phyloP scores from a whole-genome alignment of 1,140 invertebrate species.

The Condylostylus longicornis region DNA sequence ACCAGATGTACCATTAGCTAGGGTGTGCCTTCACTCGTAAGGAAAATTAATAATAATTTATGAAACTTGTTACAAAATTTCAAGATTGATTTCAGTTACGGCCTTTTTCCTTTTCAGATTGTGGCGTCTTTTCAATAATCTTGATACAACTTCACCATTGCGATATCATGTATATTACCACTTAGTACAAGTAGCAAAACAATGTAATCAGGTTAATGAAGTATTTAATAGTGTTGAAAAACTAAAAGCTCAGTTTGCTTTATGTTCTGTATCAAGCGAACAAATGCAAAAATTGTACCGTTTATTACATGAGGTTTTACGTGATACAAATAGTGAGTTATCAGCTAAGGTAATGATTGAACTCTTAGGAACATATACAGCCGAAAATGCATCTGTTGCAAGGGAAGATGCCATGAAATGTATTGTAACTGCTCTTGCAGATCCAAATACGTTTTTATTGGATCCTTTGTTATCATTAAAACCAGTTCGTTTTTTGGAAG shows the following conservation, averaged over 20 bases:
- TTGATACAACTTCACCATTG: slow-evolving; percentile 67
- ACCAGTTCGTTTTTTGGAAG: slow-evolving; percentile 89
- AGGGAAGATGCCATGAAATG: slow-evolving; percentile 92
- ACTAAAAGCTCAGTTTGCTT: slow-evolving; percentile 68
- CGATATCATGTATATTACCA: slow-evolving; percentile 87
- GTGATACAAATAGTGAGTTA: slow-evolving; percentile 58
- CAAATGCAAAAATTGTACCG: slow-evolving; percentile 87
- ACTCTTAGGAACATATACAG: slow-evolving; percentile 85
- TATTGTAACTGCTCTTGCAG: slow-evolving; percentile 84
- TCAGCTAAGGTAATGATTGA: slow-evolving; percentile 95
- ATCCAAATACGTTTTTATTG: slow-evolving; percentile 86
- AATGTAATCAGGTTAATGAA: slow-evolving; percentile 66
- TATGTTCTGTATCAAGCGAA: slow-evolving; percentile 71
- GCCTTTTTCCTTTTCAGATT: no score
- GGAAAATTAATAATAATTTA: slow-evolving; percentile 44
- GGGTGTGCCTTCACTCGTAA: slow-evolving; percentile 73
- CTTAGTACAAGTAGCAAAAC: slow-evolving; percentile 72
- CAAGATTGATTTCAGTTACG: slow-evolving; percentile 36
- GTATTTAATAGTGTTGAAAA: slow-evolving; percentile 67
- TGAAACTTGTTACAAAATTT: slow-evolving; percentile 7
- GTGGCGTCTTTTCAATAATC: slow-evolving; percentile 78
- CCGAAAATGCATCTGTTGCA: slow-evolving; percentile 91
- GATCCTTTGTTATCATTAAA: slow-evolving; percentile 86
- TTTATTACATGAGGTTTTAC: slow-evolving; percentile 73
- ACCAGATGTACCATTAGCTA: slow-evolving; percentile 63